Evolutionary conservation across 2,888 invertebrate genomes (phyloP).

Genomic region (Asteroscopus sphinx): DNA sequence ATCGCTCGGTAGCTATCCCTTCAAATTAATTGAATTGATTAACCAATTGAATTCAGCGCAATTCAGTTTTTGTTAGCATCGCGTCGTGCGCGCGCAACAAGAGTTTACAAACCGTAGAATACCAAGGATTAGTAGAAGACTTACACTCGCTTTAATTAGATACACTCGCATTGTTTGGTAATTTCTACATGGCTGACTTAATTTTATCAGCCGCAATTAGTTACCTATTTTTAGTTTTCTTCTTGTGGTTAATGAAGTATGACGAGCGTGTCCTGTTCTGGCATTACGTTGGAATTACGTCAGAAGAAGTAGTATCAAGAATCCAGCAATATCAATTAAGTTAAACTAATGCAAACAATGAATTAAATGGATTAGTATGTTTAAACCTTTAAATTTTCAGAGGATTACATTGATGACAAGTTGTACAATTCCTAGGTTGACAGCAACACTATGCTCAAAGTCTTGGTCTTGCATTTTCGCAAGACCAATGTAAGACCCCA

Average conservation of each 20-base stretch:
- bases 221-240: constrained; percentile 1
- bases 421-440: no score
- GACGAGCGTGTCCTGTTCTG: constrained; percentile 24
- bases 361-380: no score
- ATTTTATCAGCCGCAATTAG: constrained; percentile 31
- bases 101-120: constrained; percentile 43
- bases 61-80: constrained; percentile 76
- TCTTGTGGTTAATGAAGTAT: constrained; percentile 4
- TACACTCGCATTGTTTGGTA: constrained; percentile 48
- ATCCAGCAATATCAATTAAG: no score
- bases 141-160: constrained; percentile 44
- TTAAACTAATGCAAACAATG: constrained; percentile 3
- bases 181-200: constrained; percentile 38
- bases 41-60: constrained; percentile 84
- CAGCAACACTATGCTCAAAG: no score
- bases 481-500: no score
- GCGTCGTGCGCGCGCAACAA: constrained; percentile 53
- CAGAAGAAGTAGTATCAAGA: no score
- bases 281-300: constrained; percentile 21
- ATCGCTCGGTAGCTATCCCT: constrained; percentile 75
- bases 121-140: constrained; percentile 35
- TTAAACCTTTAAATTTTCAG: no score
- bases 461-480: no score
- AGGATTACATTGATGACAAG: no score
- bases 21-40: constrained; percentile 87